phyloP scores from a whole-genome alignment of 2,888 invertebrate genomes.

The Xanthia togata region DNA sequence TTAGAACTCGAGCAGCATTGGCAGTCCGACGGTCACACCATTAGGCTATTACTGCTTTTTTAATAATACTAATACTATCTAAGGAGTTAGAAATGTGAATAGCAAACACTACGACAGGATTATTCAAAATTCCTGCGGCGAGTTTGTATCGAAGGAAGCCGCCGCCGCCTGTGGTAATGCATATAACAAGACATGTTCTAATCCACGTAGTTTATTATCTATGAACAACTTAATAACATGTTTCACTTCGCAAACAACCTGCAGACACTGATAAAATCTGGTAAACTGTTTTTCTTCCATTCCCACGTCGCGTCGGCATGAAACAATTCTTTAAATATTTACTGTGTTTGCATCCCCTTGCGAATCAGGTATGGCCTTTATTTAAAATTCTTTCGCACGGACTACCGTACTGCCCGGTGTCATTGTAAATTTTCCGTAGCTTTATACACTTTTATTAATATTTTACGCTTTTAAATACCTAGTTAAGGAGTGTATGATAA shows the following conservation, averaged over 20 bases:
- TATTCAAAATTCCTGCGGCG: slow-evolving; percentile 42
- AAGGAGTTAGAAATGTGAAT: slow-evolving; percentile 29
- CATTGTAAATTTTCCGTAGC: slow-evolving; percentile 9
- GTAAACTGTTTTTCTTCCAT: slow-evolving; percentile 50
- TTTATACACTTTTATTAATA: slow-evolving; percentile 9
- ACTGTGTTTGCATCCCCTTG: slow-evolving; percentile 46
- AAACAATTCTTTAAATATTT: slow-evolving; percentile 55
- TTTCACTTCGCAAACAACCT: slow-evolving; percentile 45
- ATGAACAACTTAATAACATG: slow-evolving; percentile 53
- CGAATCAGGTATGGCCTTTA: slow-evolving; percentile 42
- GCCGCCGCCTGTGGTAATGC: slow-evolving; percentile 20
- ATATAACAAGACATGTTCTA: slow-evolving; percentile 41
- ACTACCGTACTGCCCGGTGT: slow-evolving; percentile 6
- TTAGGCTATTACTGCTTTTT: too few species aligned
- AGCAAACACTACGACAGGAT: slow-evolving; percentile 21
- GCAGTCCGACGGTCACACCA: too few species aligned
- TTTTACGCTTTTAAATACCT: neutral
- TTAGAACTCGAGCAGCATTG: too few species aligned
- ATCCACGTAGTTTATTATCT: slow-evolving; percentile 43
- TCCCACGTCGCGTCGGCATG: slow-evolving; percentile 44
- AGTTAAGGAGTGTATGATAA: neutral
- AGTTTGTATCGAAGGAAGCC: slow-evolving; percentile 40
- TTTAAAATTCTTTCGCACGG: slow-evolving; percentile 40
- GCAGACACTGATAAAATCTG: slow-evolving; percentile 52
- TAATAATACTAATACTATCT: too few species aligned